Base-by-base conservation (phyloP, 2,888 invertebrate species). In the Nemoura dubitans region DNA sequence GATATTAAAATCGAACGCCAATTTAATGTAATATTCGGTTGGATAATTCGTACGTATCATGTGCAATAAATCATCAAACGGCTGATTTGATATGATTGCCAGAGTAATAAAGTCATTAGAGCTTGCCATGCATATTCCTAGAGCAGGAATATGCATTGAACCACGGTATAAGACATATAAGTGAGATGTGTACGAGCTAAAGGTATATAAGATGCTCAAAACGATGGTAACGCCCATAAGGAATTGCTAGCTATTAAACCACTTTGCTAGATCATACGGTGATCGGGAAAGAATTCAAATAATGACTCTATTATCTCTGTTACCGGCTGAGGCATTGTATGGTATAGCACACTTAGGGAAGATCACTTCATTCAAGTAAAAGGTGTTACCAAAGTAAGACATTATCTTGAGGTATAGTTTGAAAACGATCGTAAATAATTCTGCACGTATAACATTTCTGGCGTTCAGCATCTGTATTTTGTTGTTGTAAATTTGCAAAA, bases 231-330 rank as follows among this genome's bases (percentile, higher is more conserved):
- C 59, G 59, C 59, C 59, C 59, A 59, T 59, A 21, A 59, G 14
- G 59, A 59, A 59, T 59, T 59, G 59, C 59, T 59, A 21, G 59
- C 59, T 21, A 59, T 59, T 59, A 59, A 59, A 59, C 59, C 59
- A 59, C 59, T 59, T 59, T 59, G 59, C 59, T 7, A 59, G 16
- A 59, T 59, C 59, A 59, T 3, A 10, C 59, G 3, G 59, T 14
- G 59, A 59, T 59, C 59, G 59, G 21, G 14, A 81, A 81, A 81
- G 30, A 27, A 81, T 81, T 81, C 81, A 81, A 81, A 81, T 81
- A 81, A 81, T 81, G 30, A 81, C 81, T 81, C 81, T 81, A 81
- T 81, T 81, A 81, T 81, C 28, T 28, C 30, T 7, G 30, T 81
- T 28, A 59, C 59, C 59, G 21, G 59, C 14, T 59, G 59, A 2